Evolutionary conservation across 2,888 invertebrate species (phyloP).

Genomic region (Polyommatus iphigenia): DNA sequence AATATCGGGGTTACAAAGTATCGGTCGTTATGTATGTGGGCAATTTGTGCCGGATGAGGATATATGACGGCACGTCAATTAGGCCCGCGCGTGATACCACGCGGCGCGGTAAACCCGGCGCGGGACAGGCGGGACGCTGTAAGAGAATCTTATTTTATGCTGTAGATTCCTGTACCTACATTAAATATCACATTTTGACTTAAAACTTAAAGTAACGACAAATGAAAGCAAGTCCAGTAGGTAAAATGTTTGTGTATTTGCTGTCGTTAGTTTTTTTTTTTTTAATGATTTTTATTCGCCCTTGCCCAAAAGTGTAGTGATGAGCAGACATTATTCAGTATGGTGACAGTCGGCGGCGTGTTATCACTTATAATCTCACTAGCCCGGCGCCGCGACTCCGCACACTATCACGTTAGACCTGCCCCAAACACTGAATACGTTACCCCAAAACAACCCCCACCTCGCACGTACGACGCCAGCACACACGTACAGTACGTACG

Average conservation of each 20-base stretch:
- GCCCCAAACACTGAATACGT: background rate
- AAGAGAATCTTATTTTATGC: background rate
- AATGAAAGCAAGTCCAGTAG: too few relatives aligned
- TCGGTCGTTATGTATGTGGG: background rate
- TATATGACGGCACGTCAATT: constrained; percentile 7
- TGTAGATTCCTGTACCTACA: too few relatives aligned
- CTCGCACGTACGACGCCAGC: background rate
- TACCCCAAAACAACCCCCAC: background rate
- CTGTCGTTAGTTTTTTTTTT: too few relatives aligned
- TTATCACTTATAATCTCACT: background rate
- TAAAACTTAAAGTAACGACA: too few relatives aligned
- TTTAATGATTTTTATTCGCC: too few relatives aligned
- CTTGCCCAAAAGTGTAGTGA: too few relatives aligned
- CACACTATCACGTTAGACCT: background rate
- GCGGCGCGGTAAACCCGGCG: background rate
- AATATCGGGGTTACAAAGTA: background rate
- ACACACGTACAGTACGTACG: background rate
- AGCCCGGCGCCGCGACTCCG: background rate
- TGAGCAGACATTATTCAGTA: background rate
- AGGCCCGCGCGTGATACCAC: background rate
- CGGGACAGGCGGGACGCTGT: background rate
- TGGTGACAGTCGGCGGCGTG: background rate
- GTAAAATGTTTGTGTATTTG: too few relatives aligned
- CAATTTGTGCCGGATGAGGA: constrained; percentile 6
- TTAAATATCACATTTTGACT: too few relatives aligned